A percentile compares a stretch with the other conserved stretches of the same genome.
Conservation (phyloP, 2,797 vertebrate species). For the Acanthopagrus latus region DNA sequence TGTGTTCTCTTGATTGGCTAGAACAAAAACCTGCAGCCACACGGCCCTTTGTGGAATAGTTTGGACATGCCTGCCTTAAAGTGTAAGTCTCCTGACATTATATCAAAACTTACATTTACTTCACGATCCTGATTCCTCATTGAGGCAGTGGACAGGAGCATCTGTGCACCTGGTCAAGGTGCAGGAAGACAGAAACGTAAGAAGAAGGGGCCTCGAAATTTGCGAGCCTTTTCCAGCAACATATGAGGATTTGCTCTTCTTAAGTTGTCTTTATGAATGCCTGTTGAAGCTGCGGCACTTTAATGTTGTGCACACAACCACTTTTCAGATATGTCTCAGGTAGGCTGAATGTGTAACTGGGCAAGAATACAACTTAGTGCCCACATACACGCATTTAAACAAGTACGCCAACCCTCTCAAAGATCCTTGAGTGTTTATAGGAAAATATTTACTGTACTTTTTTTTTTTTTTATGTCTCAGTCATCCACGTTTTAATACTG, state of each 20-base stretch:
- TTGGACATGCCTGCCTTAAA: too few species aligned
- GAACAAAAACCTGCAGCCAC: too few species aligned
- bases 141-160: neutral
- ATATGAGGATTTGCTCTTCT: neutral
- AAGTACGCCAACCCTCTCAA: neutral
- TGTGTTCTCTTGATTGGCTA: too few species aligned
- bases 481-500: conserved; percentile 22
- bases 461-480: conserved; percentile 11
- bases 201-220: neutral
- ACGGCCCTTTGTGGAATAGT: too few species aligned
- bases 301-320: neutral
- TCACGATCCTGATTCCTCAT: neutral
- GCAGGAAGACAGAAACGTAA: neutral
- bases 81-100: neutral
- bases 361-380: too few species aligned
- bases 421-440: conserved; percentile 1
- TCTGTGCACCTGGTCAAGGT: neutral
- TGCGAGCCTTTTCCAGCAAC: neutral
- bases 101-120: conserved; percentile 1
- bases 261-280: conserved; percentile 8
- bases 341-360: neutral
- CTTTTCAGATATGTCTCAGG: neutral
- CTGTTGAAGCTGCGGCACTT: neutral
- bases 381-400: neutral
- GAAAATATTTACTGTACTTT: neutral